phyloP scores from a whole-genome alignment of 2,113 vertebrate genomes.

The Pseudolaguvia tuberculata region DNA sequence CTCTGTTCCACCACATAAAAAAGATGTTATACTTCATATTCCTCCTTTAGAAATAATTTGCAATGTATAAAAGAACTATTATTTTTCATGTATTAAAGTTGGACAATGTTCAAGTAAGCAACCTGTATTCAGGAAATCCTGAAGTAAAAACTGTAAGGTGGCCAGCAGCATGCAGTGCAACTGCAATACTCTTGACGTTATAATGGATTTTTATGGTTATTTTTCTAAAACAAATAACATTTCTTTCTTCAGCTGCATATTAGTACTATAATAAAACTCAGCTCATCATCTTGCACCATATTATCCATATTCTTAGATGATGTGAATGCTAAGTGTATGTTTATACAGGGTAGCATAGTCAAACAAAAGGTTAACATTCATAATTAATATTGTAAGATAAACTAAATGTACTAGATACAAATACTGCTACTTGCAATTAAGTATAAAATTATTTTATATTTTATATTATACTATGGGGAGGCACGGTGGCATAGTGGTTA shows the following conservation, averaged over 20 bases:
- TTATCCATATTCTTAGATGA: neutral
- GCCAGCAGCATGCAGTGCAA: neutral
- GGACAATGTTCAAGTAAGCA: constrained; percentile 12
- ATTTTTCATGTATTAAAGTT: constrained; percentile 7
- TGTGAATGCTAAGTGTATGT: neutral
- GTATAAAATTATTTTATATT: too few species aligned
- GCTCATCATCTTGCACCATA: neutral
- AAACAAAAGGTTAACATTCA: neutral
- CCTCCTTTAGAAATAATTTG: constrained; percentile 35
- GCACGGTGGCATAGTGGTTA: too few species aligned
- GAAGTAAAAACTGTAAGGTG: constrained; percentile 17
- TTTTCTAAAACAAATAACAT: neutral
- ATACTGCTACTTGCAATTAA: too few species aligned
- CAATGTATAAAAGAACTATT: constrained; percentile 20
- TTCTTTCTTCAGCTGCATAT: neutral
- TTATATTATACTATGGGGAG: too few species aligned
- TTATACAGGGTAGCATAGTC: neutral
- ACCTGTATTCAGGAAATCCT: constrained; percentile 15
- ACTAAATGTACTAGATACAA: too few species aligned
- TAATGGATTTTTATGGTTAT: neutral
- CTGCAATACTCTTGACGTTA: neutral
- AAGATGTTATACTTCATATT: constrained; percentile 14
- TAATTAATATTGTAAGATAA: too few species aligned
- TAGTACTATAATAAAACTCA: neutral
- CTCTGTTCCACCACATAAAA: neutral